Conservation (phyloP, 2,888 invertebrate genomes). For the Rapana venosa region DNA sequence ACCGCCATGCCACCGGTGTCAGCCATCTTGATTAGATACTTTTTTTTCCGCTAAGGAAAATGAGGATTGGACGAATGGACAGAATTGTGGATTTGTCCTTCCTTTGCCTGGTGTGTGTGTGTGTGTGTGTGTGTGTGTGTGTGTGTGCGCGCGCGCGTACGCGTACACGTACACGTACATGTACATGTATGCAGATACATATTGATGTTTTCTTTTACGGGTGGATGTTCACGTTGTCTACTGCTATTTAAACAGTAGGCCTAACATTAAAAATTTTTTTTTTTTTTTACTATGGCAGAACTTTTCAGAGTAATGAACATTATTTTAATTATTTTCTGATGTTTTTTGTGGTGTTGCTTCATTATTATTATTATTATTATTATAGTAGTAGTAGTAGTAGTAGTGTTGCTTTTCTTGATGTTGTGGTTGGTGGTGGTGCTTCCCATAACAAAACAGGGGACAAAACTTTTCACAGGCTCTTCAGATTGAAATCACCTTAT, state of each 20-base stretch:
- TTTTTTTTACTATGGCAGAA: neutral
- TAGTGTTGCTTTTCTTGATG: no score
- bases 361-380: no score
- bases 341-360: no score
- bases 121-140: conserved; percentile 19
- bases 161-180: neutral
- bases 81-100: neutral
- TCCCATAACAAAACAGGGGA: no score
- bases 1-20: conserved; percentile 63
- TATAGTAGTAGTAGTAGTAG: no score
- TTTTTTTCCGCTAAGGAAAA: neutral
- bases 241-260: neutral
- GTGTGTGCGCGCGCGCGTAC: neutral
- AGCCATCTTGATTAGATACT: conserved; percentile 50
- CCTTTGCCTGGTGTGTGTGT: neutral
- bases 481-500: no score
- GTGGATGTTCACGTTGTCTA: neutral
- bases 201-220: neutral
- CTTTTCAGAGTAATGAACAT: no score
- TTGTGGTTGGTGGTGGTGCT: no score
- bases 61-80: neutral
- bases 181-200: neutral
- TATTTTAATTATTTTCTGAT: neutral
- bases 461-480: no score
- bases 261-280: neutral